Evolutionary conservation across 2,888 invertebrate species (phyloP), one percentile per base, ranked within the genome.

Genomic region (Chloroclystis v-ata): DNA sequence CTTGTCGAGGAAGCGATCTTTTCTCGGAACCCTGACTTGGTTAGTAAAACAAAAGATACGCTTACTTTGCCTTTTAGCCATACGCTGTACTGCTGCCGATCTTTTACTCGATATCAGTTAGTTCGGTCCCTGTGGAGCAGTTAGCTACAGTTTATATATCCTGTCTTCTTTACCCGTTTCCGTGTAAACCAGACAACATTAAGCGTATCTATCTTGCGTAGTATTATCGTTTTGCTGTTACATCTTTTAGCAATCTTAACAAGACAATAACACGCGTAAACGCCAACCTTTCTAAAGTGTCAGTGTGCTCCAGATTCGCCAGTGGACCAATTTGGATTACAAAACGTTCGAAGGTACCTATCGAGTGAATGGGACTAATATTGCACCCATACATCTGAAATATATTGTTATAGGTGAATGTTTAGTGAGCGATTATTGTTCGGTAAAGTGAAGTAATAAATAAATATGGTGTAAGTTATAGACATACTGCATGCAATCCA

Each of bases 1-100:
- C 49, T 55, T 51, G 54, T 60, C 61, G 52, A 65, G 67, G 72
- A 70, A 72, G 65, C 60, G 61, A 67, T 64, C 59, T 61, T 58
- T 65, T 70, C 67, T 61, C 48, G 53, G 65, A 61, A 68, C 61
- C 56, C 56, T 67, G 66, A 61, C 62, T 61, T 53, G 49, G 49
- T 57, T 52, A 53, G 49, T 38, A 33, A 16, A 46, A 55, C 51
- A 52, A 49, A 51, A 49, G 53, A 48, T 47, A 25, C 29, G 33
- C 47, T 45, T 39, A 32, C 39, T 12, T 28, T 37, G 14, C 26
- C 10, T 26, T 41, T 42, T 33, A 26, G 14, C 35, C 20, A 20
- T 20, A n/a, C 11, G 16, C 30, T 33, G 32, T 6, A 6, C 10
- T n/a, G n/a, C 4, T 16, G 20, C n/a, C 10, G 20, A 6, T 6